phyloP scores from a whole-genome alignment of 2,113 vertebrate genomes.

The Macroglossus sobrinus region DNA sequence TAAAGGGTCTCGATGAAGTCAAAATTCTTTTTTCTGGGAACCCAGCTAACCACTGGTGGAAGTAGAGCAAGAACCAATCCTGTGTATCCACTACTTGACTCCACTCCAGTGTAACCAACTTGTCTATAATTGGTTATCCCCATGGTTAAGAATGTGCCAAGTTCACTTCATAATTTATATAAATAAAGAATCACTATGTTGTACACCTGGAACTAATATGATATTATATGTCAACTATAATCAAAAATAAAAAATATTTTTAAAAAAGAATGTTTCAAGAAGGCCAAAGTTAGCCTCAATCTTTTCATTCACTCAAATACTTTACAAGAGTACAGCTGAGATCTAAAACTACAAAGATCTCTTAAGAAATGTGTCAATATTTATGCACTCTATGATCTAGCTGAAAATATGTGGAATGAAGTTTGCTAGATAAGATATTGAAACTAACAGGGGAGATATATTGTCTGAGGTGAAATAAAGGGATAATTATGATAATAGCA shows the following conservation, averaged over 20 bases:
- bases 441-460: background rate
- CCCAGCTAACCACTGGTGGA: background rate
- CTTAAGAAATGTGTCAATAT: background rate
- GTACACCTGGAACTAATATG: too few species aligned
- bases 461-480: background rate
- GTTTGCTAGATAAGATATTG: background rate
- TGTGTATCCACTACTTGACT: background rate
- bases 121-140: background rate
- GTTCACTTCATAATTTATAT: too few species aligned
- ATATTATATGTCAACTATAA: too few species aligned
- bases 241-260: too few species aligned
- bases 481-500: background rate
- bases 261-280: background rate
- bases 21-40: background rate
- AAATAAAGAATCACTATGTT: too few species aligned
- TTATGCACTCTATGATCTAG: background rate
- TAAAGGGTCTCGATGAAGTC: background rate
- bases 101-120: background rate
- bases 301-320: background rate
- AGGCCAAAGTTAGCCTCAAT: background rate
- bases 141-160: background rate
- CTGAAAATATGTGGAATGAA: background rate
- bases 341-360: background rate
- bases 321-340: background rate
- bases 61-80: background rate